Base-by-base conservation (phyloP, 2,797 vertebrate genomes). In the Percopsis omiscomaycus region DNA sequence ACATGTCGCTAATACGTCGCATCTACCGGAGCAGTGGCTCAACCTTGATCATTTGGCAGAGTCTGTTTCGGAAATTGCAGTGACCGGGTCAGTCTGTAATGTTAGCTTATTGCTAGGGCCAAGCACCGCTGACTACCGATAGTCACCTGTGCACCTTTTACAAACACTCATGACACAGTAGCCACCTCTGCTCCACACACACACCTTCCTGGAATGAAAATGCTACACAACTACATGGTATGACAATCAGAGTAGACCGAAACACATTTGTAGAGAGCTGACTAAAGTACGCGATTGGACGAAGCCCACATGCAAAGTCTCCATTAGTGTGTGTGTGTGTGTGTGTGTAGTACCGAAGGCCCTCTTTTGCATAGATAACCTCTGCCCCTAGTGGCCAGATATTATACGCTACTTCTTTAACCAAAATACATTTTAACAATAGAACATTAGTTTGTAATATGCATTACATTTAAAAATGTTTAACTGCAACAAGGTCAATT, bases 211-310 rank as follows among this genome's bases (percentile, higher is more conserved):
- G 22, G 22, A 1, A 22, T 22, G 22, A 22, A 22, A 37, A 37
- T 37, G 32, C 32, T 6, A 42, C 8, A 9, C 37, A 42, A 42
- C 37, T 9, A 9, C 37, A 42, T 42, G 37, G 37, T 42, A 42
- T 84, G 86, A 85, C 87, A 87, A 88, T 87, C 82, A 83, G 68
- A 87, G 71, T 62, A 84, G 90, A 89, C 88, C 83, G 78, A 85
- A 80, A 77, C 84, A 61, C 73, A 87, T 89, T 86, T 85, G 85
- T 64, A 81, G 78, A 81, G 73, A 84, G 79, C 77, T 82, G 79
- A 81, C 78, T 78, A 66, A 66, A n/a, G n/a, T n/a, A n/a, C 22
- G 22, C 8, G 37, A 5, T 42, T 42, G 37, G 37, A 42, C 9
- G 82, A 89, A 79, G 82, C 74, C 71, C 77, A 84, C 66, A 47